Base-by-base conservation (phyloP, 1,140 invertebrate species). In the Nixonia krombeini region DNA sequence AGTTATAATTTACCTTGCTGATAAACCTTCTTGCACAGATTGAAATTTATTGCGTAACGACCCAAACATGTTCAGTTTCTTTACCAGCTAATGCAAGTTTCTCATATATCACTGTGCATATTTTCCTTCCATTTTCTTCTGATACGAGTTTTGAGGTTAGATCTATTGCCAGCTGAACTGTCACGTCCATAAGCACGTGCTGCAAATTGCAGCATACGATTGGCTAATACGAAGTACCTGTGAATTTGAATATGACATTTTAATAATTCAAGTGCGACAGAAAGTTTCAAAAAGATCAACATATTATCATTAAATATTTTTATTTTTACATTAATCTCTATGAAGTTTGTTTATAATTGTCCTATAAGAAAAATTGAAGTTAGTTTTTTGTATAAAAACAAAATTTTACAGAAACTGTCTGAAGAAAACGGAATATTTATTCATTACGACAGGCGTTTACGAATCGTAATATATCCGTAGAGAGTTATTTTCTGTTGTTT, bases 11-110 rank as follows among this genome's bases (percentile, higher is more conserved):
- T 75, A 86, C 86, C 86, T 86, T 42, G 82, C 82, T 6, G 85
- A 80, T 68, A 87, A 83, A 44, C 85, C 83, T 58, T 86, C 84
- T 65, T 87, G 86, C 4, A 87, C 82, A 26, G 78, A 85, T 38
- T 85, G 82, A 67, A 87, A 84, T 47, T 85, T 86, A 67, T 83
- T 83, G 40, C 78, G 75, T n/a, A 86, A 53, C 37, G 75, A 75
- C 25, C 81, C 83, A 76, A 87, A 86, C 86, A 87, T 87, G 15
- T 46, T 80, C 17, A 29, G 41, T 40, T 10, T n/a, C 45, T 40
- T 25, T 23, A 26, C 12, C 26, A 35, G 13, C 21, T 29, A 26
- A 15, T 38, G 7, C 15, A 35, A 35, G 3, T n/a, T n/a, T n/a
- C n/a, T n/a, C n/a, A n/a, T n/a, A n/a, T 37, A 12, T n/a, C 35